phyloP scores from a whole-genome alignment of 1,140 invertebrate species.

The Wasmannia auropunctata region DNA sequence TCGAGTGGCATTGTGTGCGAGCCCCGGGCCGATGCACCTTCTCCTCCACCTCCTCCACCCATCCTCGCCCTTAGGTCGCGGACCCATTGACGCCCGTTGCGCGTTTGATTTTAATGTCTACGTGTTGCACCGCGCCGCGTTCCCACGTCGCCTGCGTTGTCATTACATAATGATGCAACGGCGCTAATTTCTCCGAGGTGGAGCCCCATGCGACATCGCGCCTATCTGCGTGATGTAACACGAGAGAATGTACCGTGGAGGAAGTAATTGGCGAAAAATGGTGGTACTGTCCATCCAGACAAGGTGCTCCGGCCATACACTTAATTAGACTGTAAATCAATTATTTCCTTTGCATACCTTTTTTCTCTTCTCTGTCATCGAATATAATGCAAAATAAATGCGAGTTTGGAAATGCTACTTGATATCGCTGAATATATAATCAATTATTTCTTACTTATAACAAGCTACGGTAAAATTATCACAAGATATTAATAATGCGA shows the following conservation, averaged over 20 bases:
- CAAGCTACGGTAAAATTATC: not conserved
- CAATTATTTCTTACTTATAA: not conserved
- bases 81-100: constrained; percentile 40
- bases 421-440: not conserved
- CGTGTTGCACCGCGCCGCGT: constrained; percentile 28
- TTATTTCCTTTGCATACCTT: not conserved
- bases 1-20: constrained; percentile 73
- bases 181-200: constrained; percentile 49
- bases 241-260: not conserved
- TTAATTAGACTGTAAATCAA: not conserved
- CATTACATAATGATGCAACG: constrained; percentile 41
- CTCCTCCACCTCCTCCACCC: not conserved
- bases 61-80: constrained; percentile 47
- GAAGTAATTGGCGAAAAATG: constrained; percentile 28
- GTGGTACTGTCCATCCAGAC: not conserved
- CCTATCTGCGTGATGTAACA: constrained; percentile 38
- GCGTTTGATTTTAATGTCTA: constrained; percentile 57
- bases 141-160: constrained; percentile 57
- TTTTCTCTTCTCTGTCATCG: not conserved
- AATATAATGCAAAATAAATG: not conserved
- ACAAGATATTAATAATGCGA: constrained; percentile 19
- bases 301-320: not conserved
- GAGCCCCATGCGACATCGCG: constrained; percentile 34
- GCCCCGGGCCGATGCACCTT: constrained; percentile 27
- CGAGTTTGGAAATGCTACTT: not conserved